These are phyloP conservation scores for Toxotes chatareus DNA, from an alignment of 2,113 vertebrate genomes.

Conservation along the genomic window DNA sequence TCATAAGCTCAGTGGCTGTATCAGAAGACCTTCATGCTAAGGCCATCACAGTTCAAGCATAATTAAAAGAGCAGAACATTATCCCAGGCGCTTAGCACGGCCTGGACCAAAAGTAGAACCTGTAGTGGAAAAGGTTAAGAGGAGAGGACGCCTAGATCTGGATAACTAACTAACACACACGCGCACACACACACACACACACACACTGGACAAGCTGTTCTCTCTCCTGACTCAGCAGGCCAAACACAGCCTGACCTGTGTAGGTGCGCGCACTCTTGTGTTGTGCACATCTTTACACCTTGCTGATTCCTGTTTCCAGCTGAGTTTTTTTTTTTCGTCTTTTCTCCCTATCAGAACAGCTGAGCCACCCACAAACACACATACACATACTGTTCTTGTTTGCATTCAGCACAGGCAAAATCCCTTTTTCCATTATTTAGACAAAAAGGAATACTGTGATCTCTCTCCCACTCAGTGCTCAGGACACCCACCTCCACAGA, in stretches of 20 bases:
- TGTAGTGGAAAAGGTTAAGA: conserved; percentile 77
- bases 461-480: neutral
- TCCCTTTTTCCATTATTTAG: conserved; percentile 46
- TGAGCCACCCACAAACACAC: neutral
- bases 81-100: conserved; percentile 63
- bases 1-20: conserved; percentile 41
- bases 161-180: conserved; percentile 18
- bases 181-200: conserved; percentile 47
- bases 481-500: conserved; percentile 2
- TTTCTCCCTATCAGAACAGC: conserved; percentile 30
- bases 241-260: conserved; percentile 41
- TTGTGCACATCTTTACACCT: conserved; percentile 60
- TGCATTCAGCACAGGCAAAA: conserved; percentile 39
- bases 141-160: conserved; percentile 68
- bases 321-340: conserved; percentile 17
- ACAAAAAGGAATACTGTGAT: conserved; percentile 49
- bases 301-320: conserved; percentile 48
- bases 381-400: conserved; percentile 56
- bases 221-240: conserved; percentile 45
- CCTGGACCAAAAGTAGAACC: conserved; percentile 59
- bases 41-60: conserved; percentile 31
- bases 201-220: conserved; percentile 74
- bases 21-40: conserved; percentile 47
- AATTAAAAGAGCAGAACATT: conserved; percentile 72
- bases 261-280: conserved; percentile 5